Evolutionary conservation across 2,113 vertebrate genomes (phyloP).

Genomic region (Platysternon megacephalum): DNA sequence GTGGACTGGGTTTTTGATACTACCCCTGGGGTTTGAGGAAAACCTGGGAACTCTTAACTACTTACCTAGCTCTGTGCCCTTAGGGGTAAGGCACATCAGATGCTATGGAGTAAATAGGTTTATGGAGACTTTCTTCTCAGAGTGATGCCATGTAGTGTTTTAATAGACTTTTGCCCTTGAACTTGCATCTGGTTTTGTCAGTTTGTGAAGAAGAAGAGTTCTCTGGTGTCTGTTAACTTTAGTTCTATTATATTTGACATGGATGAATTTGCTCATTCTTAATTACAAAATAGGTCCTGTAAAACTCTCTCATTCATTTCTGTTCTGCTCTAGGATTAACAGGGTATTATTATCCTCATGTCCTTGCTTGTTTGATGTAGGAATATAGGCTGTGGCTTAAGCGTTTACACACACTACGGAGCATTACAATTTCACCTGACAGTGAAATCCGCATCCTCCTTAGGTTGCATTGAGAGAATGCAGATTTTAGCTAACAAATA

Average conservation of each 20-base stretch:
- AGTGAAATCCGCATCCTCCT: not conserved
- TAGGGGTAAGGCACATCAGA: not conserved
- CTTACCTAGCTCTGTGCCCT: not conserved
- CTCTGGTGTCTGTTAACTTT: not conserved
- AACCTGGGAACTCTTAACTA: not conserved
- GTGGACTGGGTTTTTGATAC: not conserved
- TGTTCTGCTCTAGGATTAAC: not conserved
- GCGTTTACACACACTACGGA: not conserved
- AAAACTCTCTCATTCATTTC: not conserved
- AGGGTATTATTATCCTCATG: not conserved
- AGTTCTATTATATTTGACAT: not conserved
- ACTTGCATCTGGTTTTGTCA: not conserved
- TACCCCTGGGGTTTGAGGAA: not conserved
- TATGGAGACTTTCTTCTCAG: not conserved
- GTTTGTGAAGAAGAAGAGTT: not conserved
- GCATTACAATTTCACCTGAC: not conserved
- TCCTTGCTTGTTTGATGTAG: not conserved
- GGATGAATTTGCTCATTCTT: not conserved
- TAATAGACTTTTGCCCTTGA: not conserved
- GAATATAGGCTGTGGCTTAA: not conserved
- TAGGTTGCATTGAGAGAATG: not conserved
- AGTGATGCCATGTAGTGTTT: not conserved
- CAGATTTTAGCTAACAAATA: not conserved
- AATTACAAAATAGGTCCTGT: not conserved
- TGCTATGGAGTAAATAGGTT: constrained; percentile 7